phyloP scores from a whole-genome alignment of 2,888 invertebrate species.

The Lasiommata megera region DNA sequence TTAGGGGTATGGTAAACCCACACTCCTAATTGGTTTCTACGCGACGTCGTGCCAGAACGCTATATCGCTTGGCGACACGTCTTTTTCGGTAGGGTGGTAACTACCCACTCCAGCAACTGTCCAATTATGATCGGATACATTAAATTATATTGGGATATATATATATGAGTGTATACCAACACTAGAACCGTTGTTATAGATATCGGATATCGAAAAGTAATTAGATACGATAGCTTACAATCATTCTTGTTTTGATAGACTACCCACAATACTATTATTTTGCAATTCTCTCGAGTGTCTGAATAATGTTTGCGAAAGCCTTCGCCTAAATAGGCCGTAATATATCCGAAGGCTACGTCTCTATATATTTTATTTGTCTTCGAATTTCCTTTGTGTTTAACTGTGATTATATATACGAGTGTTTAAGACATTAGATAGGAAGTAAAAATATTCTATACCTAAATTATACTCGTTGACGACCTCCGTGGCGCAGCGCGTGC shows the following conservation, averaged over 20 bases:
- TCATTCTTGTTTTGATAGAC: conserved; percentile 5
- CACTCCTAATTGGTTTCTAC: too few relatives aligned
- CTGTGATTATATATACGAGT: not conserved
- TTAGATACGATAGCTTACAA: not conserved
- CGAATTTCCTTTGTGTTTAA: not conserved
- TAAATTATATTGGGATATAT: too few relatives aligned
- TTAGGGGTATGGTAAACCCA: too few relatives aligned
- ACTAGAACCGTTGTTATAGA: not conserved
- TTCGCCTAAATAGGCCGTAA: conserved; percentile 10
- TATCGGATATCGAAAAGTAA: not conserved
- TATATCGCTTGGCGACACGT: too few relatives aligned
- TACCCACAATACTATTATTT: conserved; percentile 5
- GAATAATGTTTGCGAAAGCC: conserved; percentile 10
- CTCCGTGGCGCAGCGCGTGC: too few relatives aligned
- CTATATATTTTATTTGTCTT: not conserved
- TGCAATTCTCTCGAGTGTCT: conserved; percentile 7
- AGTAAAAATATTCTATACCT: too few relatives aligned
- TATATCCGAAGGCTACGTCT: not conserved
- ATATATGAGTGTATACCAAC: too few relatives aligned
- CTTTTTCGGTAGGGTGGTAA: too few relatives aligned
- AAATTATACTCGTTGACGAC: too few relatives aligned
- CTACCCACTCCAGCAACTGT: too few relatives aligned
- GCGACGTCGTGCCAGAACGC: too few relatives aligned
- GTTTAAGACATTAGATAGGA: not conserved
- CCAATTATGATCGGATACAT: too few relatives aligned